These are phyloP conservation scores for Solen grandis DNA, from an alignment of 1,140 invertebrate species.

Conservation along the genomic window DNA sequence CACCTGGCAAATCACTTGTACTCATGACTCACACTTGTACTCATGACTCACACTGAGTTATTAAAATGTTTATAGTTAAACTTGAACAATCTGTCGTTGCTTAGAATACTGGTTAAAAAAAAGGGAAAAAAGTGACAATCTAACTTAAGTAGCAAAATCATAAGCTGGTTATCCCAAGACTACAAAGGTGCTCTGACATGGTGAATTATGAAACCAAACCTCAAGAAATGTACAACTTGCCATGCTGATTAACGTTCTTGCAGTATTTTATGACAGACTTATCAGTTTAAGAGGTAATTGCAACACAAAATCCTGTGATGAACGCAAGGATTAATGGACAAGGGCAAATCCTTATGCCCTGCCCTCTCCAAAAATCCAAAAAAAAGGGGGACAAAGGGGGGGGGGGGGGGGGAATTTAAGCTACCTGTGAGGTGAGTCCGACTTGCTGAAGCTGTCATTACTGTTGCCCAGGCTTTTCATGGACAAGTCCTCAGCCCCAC, in stretches of 20 bases:
- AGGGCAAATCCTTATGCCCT: not conserved
- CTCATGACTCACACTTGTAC: not conserved
- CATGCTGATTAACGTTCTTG: too few relatives aligned
- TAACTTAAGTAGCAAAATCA: too few relatives aligned
- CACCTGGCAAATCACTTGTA: not conserved
- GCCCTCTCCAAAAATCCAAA: not conserved
- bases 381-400: not conserved
- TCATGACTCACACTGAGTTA: too few relatives aligned
- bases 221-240: too few relatives aligned
- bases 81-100: too few relatives aligned
- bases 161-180: too few relatives aligned
- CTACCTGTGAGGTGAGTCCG: constrained; percentile 62
- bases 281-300: not conserved
- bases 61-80: too few relatives aligned
- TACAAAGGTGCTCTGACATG: too few relatives aligned
- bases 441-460: constrained; percentile 60
- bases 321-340: not conserved
- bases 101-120: too few relatives aligned
- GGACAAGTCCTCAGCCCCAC: constrained; percentile 78
- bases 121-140: too few relatives aligned
- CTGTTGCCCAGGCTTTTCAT: constrained; percentile 70
- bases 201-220: too few relatives aligned
- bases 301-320: not conserved
- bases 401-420: too few relatives aligned
- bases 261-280: not conserved